Base-by-base conservation (phyloP, 2,797 vertebrate species). In the Catamblyrhynchus diadema region DNA sequence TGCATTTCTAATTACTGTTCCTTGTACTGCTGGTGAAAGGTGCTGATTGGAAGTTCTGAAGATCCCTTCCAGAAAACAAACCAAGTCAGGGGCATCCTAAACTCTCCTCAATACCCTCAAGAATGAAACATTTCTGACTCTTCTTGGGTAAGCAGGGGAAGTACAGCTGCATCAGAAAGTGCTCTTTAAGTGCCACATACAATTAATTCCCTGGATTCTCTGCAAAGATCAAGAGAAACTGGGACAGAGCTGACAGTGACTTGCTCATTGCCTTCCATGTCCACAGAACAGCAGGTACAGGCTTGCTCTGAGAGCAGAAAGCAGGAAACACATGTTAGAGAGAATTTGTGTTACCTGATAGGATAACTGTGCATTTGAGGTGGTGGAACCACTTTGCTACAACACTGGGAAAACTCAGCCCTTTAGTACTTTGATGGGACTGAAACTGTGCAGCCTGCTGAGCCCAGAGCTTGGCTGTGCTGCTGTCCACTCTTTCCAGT, bases 141-240 rank as follows among this genome's bases (percentile, higher is more conserved):
- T 47, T 64, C 77, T 23, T 4, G 3, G 67, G 64, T 47, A 39
- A 87, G 57, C 16, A 89, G 41, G 9, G 33, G 27, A 90, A 83
- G 73, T 21, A 35, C 27, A 92, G 78, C 81, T 87, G 78, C 57
- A 64, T 45, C 81, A 90, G 14, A 89, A 95, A 96, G 94, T 89
- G 91, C 95, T 93, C 78, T 61, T 30, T 59, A 95, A 95, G 95
- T 95, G 96, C 86, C 72, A 89, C 25, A 16, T 9, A 70, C 14
- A 92, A 81, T 62, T 41, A 53, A 85, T 60, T 56, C 62, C 67
- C 45, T 39, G 72, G 30, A 51, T 57, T 73, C 81, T 73, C 81
- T 73, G 21, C 51, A 82, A 60, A 73, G 65, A 51, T 14, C 17
- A 53, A 72, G 57, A 86, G 75, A 70, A 86, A 39, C 3, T 0